Conservation (phyloP, 1,140 invertebrate species). For the Berghia stephanieae region DNA sequence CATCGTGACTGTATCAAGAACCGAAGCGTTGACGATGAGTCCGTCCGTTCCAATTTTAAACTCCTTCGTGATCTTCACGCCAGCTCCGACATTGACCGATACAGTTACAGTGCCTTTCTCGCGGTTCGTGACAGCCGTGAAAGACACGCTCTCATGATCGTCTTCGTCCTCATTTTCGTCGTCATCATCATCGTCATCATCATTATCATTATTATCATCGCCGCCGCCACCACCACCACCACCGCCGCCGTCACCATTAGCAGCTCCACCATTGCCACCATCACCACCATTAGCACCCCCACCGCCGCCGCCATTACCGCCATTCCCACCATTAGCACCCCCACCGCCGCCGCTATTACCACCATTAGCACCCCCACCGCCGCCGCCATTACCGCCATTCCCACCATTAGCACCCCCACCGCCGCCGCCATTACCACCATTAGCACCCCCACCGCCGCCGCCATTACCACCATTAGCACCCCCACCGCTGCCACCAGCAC, state of each 20-base stretch:
- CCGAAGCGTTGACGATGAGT: no score
- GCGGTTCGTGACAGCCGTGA: no score
- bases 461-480: not conserved
- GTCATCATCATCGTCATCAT: constrained; percentile 1
- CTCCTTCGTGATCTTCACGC: no score
- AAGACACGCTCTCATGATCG: not conserved
- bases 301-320: constrained; percentile 1
- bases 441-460: not conserved
- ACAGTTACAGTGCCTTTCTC: no score
- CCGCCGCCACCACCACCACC: not conserved
- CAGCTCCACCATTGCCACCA: not conserved
- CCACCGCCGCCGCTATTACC: not conserved
- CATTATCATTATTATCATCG: constrained; percentile 3
- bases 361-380: not conserved
- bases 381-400: not conserved
- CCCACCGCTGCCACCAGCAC: not conserved
- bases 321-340: not conserved
- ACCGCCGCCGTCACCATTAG: not conserved
- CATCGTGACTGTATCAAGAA: no score
- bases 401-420: not conserved
- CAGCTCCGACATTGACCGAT: no score
- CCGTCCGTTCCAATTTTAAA: no score
- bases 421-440: not conserved
- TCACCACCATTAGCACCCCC: not conserved
- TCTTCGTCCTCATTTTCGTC: not conserved